Base-by-base conservation (phyloP, 1,140 invertebrate species). In the Micrasema longulum region DNA sequence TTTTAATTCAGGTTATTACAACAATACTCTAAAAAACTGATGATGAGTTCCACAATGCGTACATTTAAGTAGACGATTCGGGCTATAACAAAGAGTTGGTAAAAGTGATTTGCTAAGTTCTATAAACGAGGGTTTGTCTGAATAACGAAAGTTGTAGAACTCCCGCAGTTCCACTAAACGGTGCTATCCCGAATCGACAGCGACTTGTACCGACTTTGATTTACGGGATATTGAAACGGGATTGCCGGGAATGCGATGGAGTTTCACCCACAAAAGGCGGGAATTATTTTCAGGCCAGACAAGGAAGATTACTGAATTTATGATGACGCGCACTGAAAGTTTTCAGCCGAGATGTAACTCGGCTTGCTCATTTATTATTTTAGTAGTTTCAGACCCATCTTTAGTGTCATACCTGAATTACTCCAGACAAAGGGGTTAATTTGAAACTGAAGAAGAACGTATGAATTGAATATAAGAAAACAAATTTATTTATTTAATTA, bases 111-210 rank as follows among this genome's bases (percentile, higher is more conserved):
- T 20, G 11, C 16, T 31, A 14, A 31, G 52, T 31, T 55, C 52
- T n/a, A 31, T n/a, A 9, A 26, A 35, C 52, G 18, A 48, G 45
- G 14, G 45, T 12, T 11, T 16, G 22, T 26, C 50, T 11, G 23
- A 1, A 53, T 18, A 14, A 31, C 26, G 52, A n/a, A 55, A 55
- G 52, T 55, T 55, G 14, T 22, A 10, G 23, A 55, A 26, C 12
- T 55, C 52, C 26, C 26, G 22, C 12, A 31, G 52, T 55, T 31
- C 26, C 52, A 14, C 52, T 55, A 55, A 55, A 55, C 52, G 52
- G 52, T 16, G 10, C 22, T 55, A 36, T 55, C 26, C 52, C 60
- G 12, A 26, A 64, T 64, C 60, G 60, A 64, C 43, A 64, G 43
- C 57, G 43, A 64, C 43, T 48, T 31, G 38, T 45, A 16, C 14